These are phyloP conservation scores for Etia nguti DNA, from an alignment of 2,113 vertebrate genomes.

Conservation along the genomic window DNA sequence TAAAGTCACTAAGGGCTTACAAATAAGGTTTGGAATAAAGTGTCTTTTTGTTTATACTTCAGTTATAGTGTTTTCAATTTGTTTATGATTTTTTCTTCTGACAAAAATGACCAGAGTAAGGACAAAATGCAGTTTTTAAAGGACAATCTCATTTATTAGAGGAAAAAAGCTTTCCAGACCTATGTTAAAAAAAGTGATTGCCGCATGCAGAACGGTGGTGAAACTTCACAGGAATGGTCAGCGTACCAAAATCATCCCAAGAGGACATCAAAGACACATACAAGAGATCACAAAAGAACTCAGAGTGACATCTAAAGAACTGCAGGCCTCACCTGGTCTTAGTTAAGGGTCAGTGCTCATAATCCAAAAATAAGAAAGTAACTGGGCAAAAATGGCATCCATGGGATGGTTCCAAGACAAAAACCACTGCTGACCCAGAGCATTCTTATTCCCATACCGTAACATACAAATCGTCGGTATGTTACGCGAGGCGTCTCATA, in stretches of 20 bases:
- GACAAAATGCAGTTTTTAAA: not conserved
- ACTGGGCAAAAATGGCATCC: not conserved
- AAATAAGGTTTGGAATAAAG: not conserved
- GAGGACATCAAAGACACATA: fast-evolving
- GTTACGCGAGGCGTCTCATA: too few species aligned
- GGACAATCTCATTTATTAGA: not conserved
- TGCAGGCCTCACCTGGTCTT: fast-evolving
- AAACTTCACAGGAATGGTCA: not conserved
- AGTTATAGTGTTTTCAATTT: not conserved
- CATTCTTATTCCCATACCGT: not conserved
- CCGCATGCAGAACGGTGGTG: fast-evolving
- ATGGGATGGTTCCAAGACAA: not conserved
- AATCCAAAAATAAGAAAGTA: not conserved
- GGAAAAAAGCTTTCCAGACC: not conserved
- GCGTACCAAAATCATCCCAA: not conserved
- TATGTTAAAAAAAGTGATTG: not conserved
- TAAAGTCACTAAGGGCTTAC: not conserved
- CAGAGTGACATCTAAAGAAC: not conserved
- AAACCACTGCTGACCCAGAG: not conserved
- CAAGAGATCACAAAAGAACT: not conserved
- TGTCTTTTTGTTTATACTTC: not conserved
- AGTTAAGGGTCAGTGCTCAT: not conserved
- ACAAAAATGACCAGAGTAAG: not conserved
- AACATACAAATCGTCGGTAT: too few species aligned
- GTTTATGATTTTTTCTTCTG: not conserved